Evolutionary conservation across 2,113 vertebrate species (phyloP), one percentile per base, ranked within the genome.

Genomic region (Ibidorhyncha struthersii): DNA sequence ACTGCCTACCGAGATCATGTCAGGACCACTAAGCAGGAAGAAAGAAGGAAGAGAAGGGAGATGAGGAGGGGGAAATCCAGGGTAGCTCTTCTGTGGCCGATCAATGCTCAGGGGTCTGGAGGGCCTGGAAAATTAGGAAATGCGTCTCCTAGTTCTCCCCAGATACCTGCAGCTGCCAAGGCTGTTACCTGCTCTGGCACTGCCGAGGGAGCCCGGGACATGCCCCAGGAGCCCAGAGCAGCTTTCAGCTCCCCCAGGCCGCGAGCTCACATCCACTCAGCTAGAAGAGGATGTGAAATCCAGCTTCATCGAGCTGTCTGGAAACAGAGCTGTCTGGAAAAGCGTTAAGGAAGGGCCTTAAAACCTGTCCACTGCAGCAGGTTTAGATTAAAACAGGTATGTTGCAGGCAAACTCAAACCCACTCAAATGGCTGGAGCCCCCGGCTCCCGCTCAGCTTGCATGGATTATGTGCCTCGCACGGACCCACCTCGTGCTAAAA

Each of bases 311-410:
- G 16, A 83, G 63, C 38, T 81, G 87, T 89, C 85, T 96, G 92
- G 74, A 95, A 95, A 91, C 90, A 92, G 38, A 89, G n/a, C n/a
- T 91, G 89, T 95, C 97, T 97, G 95, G 70, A 93, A 96, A 96
- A 97, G 36, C 0, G 0, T 38, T 89, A 89, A 70, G 70, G 70
- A 85, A 79, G 34, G 49, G 45, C 78, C 73, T 87, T 93, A 79
- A 96, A 95, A 93, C 49, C 89, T 94, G 73, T 73, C 86, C 49
- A 36, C 58, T 58, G 43, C 91, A 95, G 73, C 58, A 94, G 91
- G 52, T 85, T 97, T 95, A 94, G 53, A 95, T 97, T 94, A 96
- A 97, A 86, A 56, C 61, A 91, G 80, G 81, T 95, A 85, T 23
- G 36, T 63, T 82, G 32, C 62, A 89, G 49, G 61, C 83, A 93